These are phyloP conservation scores for Meloidogyne hapla DNA, from an alignment of 1,140 invertebrate genomes.

Conservation along the genomic window DNA sequence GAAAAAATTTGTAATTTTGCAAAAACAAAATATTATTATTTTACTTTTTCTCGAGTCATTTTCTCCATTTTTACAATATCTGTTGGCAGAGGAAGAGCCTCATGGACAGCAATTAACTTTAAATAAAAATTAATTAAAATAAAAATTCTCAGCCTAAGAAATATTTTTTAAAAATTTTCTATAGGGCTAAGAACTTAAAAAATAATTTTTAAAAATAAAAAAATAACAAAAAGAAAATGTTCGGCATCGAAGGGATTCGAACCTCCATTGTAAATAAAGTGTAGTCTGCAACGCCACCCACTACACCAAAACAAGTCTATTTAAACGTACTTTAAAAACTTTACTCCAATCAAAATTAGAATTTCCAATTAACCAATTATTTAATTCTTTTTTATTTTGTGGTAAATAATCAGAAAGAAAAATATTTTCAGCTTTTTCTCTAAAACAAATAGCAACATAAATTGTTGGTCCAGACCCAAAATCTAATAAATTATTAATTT, in stretches of 20 bases:
- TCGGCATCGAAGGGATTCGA: too few species aligned
- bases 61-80: slow-evolving; percentile 48
- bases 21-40: neutral
- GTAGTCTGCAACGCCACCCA: too few species aligned
- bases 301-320: too few species aligned
- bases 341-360: slow-evolving; percentile 52
- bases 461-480: slow-evolving; percentile 55
- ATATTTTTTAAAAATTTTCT: too few species aligned
- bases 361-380: slow-evolving; percentile 42
- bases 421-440: slow-evolving; percentile 55
- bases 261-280: too few species aligned
- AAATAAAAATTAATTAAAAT: slow-evolving; percentile 2
- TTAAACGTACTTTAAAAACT: slow-evolving; percentile 35
- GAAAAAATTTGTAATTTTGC: too few species aligned
- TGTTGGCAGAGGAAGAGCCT: slow-evolving; percentile 25
- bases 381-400: slow-evolving; percentile 56
- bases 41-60: slow-evolving; percentile 40
- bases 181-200: too few species aligned
- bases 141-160: too few species aligned
- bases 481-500: slow-evolving; percentile 11
- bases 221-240: too few species aligned
- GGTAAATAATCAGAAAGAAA: slow-evolving; percentile 60
- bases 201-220: too few species aligned
- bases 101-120: slow-evolving; percentile 30
- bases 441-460: slow-evolving; percentile 58